Base-by-base conservation (phyloP, 2,888 invertebrate genomes). In the Nowickia ferox region DNA sequence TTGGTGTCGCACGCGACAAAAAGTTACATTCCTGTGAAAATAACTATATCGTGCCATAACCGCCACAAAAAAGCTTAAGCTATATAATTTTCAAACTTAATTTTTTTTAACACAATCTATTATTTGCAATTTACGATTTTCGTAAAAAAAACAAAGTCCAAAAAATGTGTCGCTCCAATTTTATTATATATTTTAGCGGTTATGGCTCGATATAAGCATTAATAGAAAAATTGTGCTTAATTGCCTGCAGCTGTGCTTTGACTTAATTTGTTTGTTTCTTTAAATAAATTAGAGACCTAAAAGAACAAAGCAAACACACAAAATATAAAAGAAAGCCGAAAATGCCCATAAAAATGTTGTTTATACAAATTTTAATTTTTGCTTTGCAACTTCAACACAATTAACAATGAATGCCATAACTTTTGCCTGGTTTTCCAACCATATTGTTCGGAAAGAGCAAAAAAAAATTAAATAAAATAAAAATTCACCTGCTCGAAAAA, bases 401-500 rank as follows among this genome's bases (percentile, higher is more conserved):
- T 59, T 59, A 59, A 59, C 15, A 9, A 59, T 30, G 17, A 66
- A 17, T 6, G 38, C 13, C 22, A 42, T 71, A 69, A 76, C 42
- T n/a, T 82, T 82, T 63, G 48, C 22, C 17, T 46, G 13, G 42
- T 40, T n/a, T 10, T 38, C n/a, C 6, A 38, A 5, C 19, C 17
- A 40, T 46, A 22, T 11, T 55, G 30, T 15, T 40, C 59, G 11
- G 19, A 42, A 51, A 51, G 30, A 48, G 22, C n/a, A 10, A 42
- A 9, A 44, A 30, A 6, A 22, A 59, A 48, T 9, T 9, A 22
- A n/a, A 3, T 15, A 17, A 74, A 65, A 17, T 57, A 22, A 17
- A 71, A 69, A 59, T 61, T 46, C 57, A 77, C 83, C 77, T 83
- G 71, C 42, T 42, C 3, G 17, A 59, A 77, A 72, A 63, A 59